Evolutionary conservation across 2,888 invertebrate genomes (phyloP), one percentile per base, ranked within the genome.

Genomic region (Thecocarcelia acutangulata): DNA sequence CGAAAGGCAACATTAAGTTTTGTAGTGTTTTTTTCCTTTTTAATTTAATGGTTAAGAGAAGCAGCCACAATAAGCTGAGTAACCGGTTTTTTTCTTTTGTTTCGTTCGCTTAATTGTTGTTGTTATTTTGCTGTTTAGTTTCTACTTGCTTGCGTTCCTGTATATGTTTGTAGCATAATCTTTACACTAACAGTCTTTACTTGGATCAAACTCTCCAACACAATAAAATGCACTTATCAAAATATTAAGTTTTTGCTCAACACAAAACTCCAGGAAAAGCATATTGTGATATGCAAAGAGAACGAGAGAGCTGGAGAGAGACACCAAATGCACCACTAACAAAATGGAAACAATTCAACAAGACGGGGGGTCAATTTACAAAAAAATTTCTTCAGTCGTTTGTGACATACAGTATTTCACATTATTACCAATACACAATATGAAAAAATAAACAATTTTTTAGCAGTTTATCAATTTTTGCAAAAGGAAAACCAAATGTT

Each of bases 21-120:
- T 58, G 76, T 72, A 24, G 50, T 64, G 37, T 40, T 59, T 75
- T 75, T 42, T 63, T 44, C 54, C 54, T 50, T 37, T 54, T 58
- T 50, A 75, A 66, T 58, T 64, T 64, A 33, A 69, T 76, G 64
- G 48, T 82, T 78, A 64, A 54, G 44, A 76, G 72, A 54, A 76
- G 72, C 80, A 72, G 76, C 50, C 59, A 17, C n/a, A 56, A 17
- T 24, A 48, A 42, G 63, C 64, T 44, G 17, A 64, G 52, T 70
- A 82, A 82, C 82, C 78, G 70, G 82, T 82, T 82, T 74, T 61
- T 54, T 66, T 82, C 78, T 74, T 61, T 54, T 66, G 46, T 75
- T 78, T 58, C n/a, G 54, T 64, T 70, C 15, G 52, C 63, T 59
- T 37, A 63, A 56, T 46, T 37, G 52, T 70, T 61, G 24, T 0